Percentiles rank a stretch among this genome's conserved stretches.
Conservation (phyloP, 2,797 vertebrate genomes). For the Pseudochirops cupreus region DNA sequence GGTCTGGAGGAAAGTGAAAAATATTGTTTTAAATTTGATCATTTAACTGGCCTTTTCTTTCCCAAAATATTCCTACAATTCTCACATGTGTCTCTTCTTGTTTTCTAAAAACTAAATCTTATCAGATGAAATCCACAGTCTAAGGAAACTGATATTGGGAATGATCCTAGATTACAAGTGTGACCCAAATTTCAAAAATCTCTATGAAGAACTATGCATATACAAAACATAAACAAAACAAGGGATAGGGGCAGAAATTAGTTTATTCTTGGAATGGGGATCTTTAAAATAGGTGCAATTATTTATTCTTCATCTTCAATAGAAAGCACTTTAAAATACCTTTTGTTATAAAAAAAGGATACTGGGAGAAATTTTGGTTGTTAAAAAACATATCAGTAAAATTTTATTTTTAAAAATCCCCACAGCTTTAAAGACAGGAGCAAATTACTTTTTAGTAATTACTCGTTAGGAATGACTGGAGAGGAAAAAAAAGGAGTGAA, state of each 20-base stretch:
- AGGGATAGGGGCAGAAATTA: conserved; percentile 29
- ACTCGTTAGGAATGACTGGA: background rate
- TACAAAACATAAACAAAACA: background rate
- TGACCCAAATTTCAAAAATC: background rate
- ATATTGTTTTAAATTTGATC: background rate
- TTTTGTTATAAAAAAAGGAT: background rate
- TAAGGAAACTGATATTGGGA: background rate
- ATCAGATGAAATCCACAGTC: conserved; percentile 3
- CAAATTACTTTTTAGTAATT: background rate
- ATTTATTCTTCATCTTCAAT: background rate
- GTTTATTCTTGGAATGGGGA: background rate
- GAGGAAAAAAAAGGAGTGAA: background rate
- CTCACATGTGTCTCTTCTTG: background rate
- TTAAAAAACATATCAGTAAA: background rate
- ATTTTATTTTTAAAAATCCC: background rate
- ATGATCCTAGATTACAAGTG: background rate
- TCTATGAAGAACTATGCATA: conserved; percentile 29
- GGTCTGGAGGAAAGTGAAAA: conserved; percentile 24
- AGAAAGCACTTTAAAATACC: background rate
- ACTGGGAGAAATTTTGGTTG: background rate
- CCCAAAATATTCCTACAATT: background rate
- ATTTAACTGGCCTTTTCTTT: conserved; percentile 11
- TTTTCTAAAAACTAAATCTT: conserved; percentile 26
- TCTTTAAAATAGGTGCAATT: conserved; percentile 24
- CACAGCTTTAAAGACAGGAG: background rate